Evolutionary conservation across 1,140 invertebrate species (phyloP), one percentile per base, ranked within the genome.

Genomic region (Nasonia longicornis): DNA sequence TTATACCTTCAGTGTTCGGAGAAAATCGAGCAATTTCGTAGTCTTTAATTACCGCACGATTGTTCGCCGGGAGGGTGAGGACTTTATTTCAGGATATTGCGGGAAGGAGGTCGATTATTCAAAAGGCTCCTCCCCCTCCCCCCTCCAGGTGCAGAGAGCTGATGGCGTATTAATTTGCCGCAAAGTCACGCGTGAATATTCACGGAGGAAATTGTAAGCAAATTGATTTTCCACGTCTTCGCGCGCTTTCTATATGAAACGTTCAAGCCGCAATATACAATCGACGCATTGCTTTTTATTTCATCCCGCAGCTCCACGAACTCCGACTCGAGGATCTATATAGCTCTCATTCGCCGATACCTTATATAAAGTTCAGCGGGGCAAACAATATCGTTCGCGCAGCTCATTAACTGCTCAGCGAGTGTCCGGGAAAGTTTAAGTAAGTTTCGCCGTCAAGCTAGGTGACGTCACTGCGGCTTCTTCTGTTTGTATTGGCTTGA

Each of bases 1-100:
- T 35, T 35, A 35, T 35, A 35, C 31, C 31, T 26, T 26, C 2
- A 22, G n/a, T 4, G 63, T 22, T 64, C 20, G 64, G 20, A n/a
- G 71, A 75, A 70, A 69, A 80, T 38, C 63, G 72, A 72, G 42
- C 80, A 22, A 81, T 81, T 77, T 81, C 52, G 22, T n/a, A 16
- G 16, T 4, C 14, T 66, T 66, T 81, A 81, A 81, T 77, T 48
- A 73, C 74, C 14, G 69, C 22, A 22, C 69, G 69, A 81, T 81
- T 81, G 80, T 81, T 73, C 58, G 69, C 35, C 69, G 10, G 16
- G 38, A 45, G n/a, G 70, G 11, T 8, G 58, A 45, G 66, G 70
- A 69, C 64, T 75, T 80, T 69, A 48, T 73, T 67, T 22, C 72
- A 22, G 63, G 64, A 80, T 75, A 69, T 80, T 69, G 72, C 72